Base-by-base conservation (phyloP, 2,797 vertebrate genomes). In the Anguilla anguilla region DNA sequence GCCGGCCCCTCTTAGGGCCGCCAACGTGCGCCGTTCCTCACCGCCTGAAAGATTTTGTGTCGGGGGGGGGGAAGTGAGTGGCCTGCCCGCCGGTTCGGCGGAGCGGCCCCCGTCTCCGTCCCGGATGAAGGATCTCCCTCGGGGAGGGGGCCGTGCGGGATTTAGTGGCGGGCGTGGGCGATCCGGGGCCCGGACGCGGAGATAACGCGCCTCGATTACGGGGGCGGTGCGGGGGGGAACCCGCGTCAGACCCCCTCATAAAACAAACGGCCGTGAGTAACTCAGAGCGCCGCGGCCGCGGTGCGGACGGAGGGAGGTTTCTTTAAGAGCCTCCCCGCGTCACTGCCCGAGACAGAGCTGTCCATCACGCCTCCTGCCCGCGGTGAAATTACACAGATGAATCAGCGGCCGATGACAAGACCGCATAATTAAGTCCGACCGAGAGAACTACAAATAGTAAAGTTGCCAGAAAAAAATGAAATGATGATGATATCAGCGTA, bases 21-120 rank as follows among this genome's bases (percentile, higher is more conserved):
- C 28, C 89, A 91, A 89, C 87, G 86, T 87, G 51, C 31, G 88
- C 53, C 72, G 84, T 89, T 89, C 87, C 87, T 90, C 77, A 87
- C 49, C 31, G 13, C 86, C 9, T 51, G 77, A 88, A 88, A 88
- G 55, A 89, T 87, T 84, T 88, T 77, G 88, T 88, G 87, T 90
- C 88, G 89, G 39, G 17, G 39, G 89, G n/a, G 17, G 39, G 11
- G 31, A n/a, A n/a, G 72, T 84, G 84, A 90, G 49, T 89, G 88
- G 89, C 64, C 84, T n/a, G 31, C 57, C 72, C 51, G 39, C 28
- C 87, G 88, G 35, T 74, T 88, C 86, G 61, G 85, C 39, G 39
- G 85, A 83, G 64, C 46, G 82, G 74, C 79, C 87, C 79, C 87
- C 86, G 59, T 59, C 86, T 61, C 39, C 72, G 51, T 81, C 87